Percentiles rank a stretch among this genome's conserved stretches.
These are phyloP conservation scores for Galerucella pusilla DNA, from an alignment of 2,888 invertebrate species.

Conservation along the genomic window DNA sequence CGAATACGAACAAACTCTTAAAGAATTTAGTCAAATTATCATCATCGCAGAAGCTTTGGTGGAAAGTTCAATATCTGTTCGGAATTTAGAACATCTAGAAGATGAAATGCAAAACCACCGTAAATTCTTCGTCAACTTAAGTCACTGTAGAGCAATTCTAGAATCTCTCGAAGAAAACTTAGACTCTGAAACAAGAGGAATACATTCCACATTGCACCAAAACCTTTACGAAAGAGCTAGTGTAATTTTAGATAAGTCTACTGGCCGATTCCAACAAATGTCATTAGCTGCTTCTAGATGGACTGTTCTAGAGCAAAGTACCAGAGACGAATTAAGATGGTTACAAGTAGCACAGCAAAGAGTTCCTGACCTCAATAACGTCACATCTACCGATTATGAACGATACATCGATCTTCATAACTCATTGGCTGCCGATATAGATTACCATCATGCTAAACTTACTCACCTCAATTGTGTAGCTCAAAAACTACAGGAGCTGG, in stretches of 20 bases:
- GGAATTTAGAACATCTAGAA: conserved; percentile 81
- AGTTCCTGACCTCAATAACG: conserved; percentile 82
- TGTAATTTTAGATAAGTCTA: conserved; percentile 82
- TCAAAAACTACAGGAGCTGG: conserved; percentile 78
- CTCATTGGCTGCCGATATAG: conserved; percentile 81
- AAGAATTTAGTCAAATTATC: conserved; percentile 87
- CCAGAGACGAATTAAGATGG: conserved; percentile 87
- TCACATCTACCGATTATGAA: conserved; percentile 86
- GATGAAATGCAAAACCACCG: conserved; percentile 91
- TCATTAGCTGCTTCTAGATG: conserved; percentile 87
- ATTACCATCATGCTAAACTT: conserved; percentile 83
- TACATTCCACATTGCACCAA: conserved; percentile 79
- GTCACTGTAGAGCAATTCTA: conserved; percentile 86
- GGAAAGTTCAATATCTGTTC: conserved; percentile 80
- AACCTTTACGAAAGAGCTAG: conserved; percentile 82
- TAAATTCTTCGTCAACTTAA: conserved; percentile 88
- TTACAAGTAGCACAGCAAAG: conserved; percentile 85
- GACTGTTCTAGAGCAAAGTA: conserved; percentile 82
- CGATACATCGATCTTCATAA: conserved; percentile 87
- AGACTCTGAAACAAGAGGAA: conserved; percentile 80
- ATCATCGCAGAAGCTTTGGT: conserved; percentile 85
- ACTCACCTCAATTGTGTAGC: conserved; percentile 79
- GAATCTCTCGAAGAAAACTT: conserved; percentile 88
- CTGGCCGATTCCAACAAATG: conserved; percentile 84
- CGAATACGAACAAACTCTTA: conserved; percentile 88